Evolutionary conservation across 2,797 vertebrate species (phyloP), one percentile per base, ranked within the genome.

Genomic region (Ctenochaetus hawaiiensis): DNA sequence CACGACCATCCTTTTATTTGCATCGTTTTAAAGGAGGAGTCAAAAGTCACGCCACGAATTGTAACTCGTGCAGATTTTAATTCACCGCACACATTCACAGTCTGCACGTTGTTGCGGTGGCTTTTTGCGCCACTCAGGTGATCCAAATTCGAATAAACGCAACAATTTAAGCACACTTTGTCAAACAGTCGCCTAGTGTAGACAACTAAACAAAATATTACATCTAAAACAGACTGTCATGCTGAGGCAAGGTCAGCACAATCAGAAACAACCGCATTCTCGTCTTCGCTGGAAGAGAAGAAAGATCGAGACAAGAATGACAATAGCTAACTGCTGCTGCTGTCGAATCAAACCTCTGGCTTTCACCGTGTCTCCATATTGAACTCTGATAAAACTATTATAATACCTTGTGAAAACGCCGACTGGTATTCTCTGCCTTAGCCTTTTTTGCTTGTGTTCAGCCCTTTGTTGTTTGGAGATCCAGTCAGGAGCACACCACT

Each of bases 401-500:
- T 3, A 12, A 0, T 81, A 89, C 81, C 85, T 87, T 20, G 18
- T 7, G 20, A 7, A 37, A 10, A 73, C 2, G 58, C 43, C 16
- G 52, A 23, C 37, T 9, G 72, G 1, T 54, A 1, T 1, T 23
- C 14, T 47, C 54, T 30, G 63, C 44, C 22, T 47, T 1, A 1
- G 67, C 34, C 48, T n/a, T 47, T n/a, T 49, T 62, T 71, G 56
- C 73, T n/a, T 5, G 14, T 13, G 44, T 14, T 58, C 69, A 62
- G 79, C 49, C 74, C 60, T 67, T 64, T 78, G 82, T 70, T 74
- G 81, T 71, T 65, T 67, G 34, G 51, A 45, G 79, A 70, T 77
- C 77, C 87, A 23, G 80, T 62, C 80, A 60, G 41, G 62, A 57
- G 82, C 86, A 83, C 87, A 71, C 71, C 85, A 71, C 81, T 72